Evolutionary conservation across 2,113 vertebrate species (phyloP).

Genomic region (Tachuris rubrigastra): DNA sequence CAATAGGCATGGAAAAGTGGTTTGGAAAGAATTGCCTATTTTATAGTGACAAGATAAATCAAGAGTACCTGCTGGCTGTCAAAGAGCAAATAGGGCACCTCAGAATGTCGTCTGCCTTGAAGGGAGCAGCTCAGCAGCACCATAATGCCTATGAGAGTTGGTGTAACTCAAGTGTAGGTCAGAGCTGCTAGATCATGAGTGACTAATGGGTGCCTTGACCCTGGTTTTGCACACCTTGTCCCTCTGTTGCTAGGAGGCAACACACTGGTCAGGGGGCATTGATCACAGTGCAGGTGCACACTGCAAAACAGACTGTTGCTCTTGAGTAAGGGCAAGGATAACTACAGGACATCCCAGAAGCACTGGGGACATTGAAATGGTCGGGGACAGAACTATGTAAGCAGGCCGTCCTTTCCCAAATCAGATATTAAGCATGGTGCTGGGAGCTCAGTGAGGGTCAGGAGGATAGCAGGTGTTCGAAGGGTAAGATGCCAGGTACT

Average conservation of each 20-base stretch:
- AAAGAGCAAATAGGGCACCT: background rate
- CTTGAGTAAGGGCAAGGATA: background rate
- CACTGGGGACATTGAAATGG: background rate
- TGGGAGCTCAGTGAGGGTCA: background rate
- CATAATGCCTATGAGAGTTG: background rate
- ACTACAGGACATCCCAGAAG: background rate
- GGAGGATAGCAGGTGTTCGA: background rate
- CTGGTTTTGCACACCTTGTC: background rate
- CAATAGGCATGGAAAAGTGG: background rate
- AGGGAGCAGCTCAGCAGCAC: background rate
- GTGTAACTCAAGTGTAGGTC: background rate
- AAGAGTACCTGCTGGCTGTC: background rate
- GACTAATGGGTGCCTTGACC: background rate
- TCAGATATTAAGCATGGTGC: background rate
- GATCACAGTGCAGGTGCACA: accelerated
- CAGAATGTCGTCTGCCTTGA: background rate
- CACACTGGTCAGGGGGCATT: background rate
- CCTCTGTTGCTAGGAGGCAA: background rate
- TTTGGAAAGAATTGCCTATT: background rate
- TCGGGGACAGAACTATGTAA: background rate
- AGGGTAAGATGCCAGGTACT: background rate
- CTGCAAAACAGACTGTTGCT: background rate
- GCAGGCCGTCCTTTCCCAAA: background rate
- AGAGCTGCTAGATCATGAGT: background rate
- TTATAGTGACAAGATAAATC: background rate